Base-by-base conservation (phyloP, 2,113 vertebrate genomes). In the Saccopteryx leptura region DNA sequence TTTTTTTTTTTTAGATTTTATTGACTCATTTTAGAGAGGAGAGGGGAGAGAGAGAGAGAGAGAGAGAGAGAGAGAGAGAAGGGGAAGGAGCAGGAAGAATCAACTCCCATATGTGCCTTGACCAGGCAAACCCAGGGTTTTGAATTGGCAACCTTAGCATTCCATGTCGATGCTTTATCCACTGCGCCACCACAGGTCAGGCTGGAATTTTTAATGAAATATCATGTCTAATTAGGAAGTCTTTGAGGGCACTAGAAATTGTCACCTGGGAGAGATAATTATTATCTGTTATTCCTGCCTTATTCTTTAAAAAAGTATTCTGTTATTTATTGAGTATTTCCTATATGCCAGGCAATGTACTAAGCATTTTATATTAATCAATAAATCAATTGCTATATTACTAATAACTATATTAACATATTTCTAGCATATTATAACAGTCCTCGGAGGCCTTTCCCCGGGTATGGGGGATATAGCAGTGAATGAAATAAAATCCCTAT, bases 301-400 rank as follows among this genome's bases (percentile, higher is more conserved):
- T 26, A 91, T 15, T 46, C 50, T 74, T 91, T 21, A 74, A 74
- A 75, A 79, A 65, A 86, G 23, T 26, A 60, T 66, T 74, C 21
- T 79, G 4, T 5, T 9, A 52, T 96, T 65, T 61, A 71, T 65
- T 78, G 89, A 69, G 23, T 95, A 13, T 5, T 90, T 84, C 39
- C 19, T 93, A 26, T 85, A 61, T 94, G 13, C 13, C n/a, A 80
- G 39, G 61, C n/a, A 81, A 48, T 89, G 15, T 83, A 48, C 54
- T 87, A 91, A 88, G 58, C 28, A 61, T 71, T 91, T 92, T 85
- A 88, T 89, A 65, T 89, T 39, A 89, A 72, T 83, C 54, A 66
- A 23, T 79, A 21, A 65, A 26, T 86, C 1, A 79, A 56, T 78
- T 23, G 60, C 79, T 80, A 74, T 48, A 46, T 81, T 86, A 81